Base-by-base conservation (phyloP, 2,888 invertebrate genomes). In the Monoplex corrugatus region DNA sequence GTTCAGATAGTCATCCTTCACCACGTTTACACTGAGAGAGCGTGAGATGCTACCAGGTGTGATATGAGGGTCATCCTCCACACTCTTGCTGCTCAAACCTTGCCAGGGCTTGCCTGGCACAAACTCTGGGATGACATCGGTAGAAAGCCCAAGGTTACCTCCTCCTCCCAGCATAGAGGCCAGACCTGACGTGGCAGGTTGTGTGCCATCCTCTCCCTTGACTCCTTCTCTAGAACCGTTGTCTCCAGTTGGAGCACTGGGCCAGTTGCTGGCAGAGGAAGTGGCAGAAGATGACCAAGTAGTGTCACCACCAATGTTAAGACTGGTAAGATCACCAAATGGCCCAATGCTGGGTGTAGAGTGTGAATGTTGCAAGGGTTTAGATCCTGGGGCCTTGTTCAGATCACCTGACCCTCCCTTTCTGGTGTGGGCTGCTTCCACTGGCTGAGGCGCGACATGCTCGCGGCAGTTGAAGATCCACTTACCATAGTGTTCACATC, bases 31-130 rank as follows among this genome's bases (percentile, higher is more conserved):
- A 89, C 98, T 94, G 98, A 98, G 94, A 98, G 98, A 94, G 98
- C 93, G 93, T 35, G 93, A 93, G 86, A 92, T 91, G 91, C 95
- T 96, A 92, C 99, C 99, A 87, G 99, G 99, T 91, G 99, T 99
- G 96, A 99, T 98, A 95, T 98, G 98, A 91, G 99, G 99, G 97
- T 99, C 99, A 96, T 99, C 99, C 97, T 99, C 99, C 93, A 98
- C 98, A 95, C 97, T 98, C 97, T 99, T 99, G 97, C 98, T 98
- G 97, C 98, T 98, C 95, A 97, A 97, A 35, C 96, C 95, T 86
- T 94, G 95, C 99, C 99, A 99, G 90, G 99, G 99, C 96, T 99
- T 99, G 95, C 99, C 99, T 93, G 99, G 99, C 96, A 99, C 98
- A 96, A 99, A 99, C 97, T 99, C 99, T 91, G 98, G 98, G 96